These are phyloP conservation scores for Falco punctatus DNA, from an alignment of 2,113 vertebrate genomes.

Conservation along the genomic window DNA sequence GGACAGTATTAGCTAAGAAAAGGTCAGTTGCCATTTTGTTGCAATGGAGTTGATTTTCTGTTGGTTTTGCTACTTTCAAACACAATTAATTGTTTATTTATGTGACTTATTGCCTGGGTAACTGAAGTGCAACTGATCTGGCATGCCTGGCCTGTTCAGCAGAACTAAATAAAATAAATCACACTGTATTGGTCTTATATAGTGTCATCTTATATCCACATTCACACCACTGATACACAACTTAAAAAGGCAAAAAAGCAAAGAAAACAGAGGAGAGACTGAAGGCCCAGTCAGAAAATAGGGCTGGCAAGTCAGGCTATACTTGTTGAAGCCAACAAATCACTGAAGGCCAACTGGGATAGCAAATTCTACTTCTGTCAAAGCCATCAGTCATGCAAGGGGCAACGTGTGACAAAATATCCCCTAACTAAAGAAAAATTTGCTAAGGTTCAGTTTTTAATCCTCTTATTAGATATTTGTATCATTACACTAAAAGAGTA, in stretches of 20 bases:
- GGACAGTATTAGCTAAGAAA: background rate
- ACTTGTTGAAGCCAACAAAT: background rate
- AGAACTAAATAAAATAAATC: constrained; percentile 2
- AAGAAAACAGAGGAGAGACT: background rate
- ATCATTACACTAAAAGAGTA: background rate
- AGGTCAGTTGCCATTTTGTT: constrained; percentile 17
- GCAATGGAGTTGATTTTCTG: constrained; percentile 34
- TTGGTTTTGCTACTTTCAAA: constrained; percentile 15
- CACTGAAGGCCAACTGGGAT: background rate
- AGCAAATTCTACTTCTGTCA: background rate
- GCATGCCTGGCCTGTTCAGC: background rate
- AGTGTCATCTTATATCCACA: background rate
- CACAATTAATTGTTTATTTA: constrained; percentile 35
- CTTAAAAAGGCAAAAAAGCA: background rate
- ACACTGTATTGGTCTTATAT: background rate
- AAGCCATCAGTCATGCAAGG: background rate
- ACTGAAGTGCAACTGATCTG: background rate
- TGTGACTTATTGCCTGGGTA: constrained; percentile 14
- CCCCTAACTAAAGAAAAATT: background rate
- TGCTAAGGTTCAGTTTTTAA: background rate
- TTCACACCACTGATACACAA: background rate
- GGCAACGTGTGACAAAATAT: background rate
- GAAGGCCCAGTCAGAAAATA: background rate
- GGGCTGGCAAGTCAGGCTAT: background rate
- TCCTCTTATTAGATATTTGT: background rate